Percentiles rank a stretch among this genome's conserved stretches.
These are phyloP conservation scores for Augiades crinisus DNA, from an alignment of 2,888 invertebrate genomes.

Conservation along the genomic window DNA sequence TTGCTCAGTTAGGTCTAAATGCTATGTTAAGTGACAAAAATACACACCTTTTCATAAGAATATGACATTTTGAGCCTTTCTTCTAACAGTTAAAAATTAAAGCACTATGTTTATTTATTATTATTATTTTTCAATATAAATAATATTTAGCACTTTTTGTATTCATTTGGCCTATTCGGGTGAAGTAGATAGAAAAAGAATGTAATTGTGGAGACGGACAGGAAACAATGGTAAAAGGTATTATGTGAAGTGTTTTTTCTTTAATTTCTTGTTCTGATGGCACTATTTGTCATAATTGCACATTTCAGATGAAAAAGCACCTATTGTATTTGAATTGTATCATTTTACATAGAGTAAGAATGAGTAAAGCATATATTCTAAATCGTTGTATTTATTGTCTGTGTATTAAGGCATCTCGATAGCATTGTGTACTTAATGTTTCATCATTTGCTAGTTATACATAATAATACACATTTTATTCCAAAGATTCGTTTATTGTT, in stretches of 20 bases:
- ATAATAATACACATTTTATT: slow-evolving; percentile 61
- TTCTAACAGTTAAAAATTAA: too few species aligned
- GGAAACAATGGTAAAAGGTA: not conserved
- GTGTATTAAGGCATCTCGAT: slow-evolving; percentile 17
- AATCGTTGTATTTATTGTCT: slow-evolving; percentile 58
- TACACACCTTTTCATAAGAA: too few species aligned
- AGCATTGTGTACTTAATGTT: slow-evolving; percentile 39
- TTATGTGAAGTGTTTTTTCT: not conserved
- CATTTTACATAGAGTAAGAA: slow-evolving; percentile 22
- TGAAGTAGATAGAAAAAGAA: not conserved
- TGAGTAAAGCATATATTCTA: slow-evolving; percentile 77
- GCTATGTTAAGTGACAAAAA: too few species aligned
- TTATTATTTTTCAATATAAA: too few species aligned
- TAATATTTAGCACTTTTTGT: too few species aligned
- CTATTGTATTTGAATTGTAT: slow-evolving; percentile 16
- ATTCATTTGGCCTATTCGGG: slow-evolving; percentile 11
- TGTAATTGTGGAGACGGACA: not conserved
- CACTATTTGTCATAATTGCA: not conserved
- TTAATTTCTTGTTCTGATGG: not conserved
- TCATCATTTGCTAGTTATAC: slow-evolving; percentile 44
- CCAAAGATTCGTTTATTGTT: slow-evolving; percentile 72
- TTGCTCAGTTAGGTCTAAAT: too few species aligned
- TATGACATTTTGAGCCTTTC: too few species aligned
- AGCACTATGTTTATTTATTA: too few species aligned
- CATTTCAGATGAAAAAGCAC: not conserved